Percentiles rank a stretch among this genome's conserved stretches.
phyloP scores from a whole-genome alignment of 2,113 vertebrate genomes.

The Apus apus region DNA sequence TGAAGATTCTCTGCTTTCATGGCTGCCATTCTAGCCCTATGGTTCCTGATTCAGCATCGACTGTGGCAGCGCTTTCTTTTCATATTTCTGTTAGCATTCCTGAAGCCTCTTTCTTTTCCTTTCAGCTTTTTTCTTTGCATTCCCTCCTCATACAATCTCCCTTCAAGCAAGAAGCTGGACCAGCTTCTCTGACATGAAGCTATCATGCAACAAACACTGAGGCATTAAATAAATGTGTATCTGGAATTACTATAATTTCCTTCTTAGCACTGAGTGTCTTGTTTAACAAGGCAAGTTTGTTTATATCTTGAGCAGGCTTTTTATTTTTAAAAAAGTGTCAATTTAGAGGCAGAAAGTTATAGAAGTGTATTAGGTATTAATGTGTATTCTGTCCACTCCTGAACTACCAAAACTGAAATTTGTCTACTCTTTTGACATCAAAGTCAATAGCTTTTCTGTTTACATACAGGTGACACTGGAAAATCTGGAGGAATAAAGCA shows the following conservation, averaged over 20 bases:
- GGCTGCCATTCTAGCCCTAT: background rate
- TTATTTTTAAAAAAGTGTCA: background rate
- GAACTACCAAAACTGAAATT: background rate
- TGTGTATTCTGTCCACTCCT: background rate
- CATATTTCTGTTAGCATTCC: background rate
- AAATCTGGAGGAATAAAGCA: background rate
- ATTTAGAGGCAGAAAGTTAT: background rate
- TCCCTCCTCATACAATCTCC: background rate
- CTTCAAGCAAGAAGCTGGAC: background rate
- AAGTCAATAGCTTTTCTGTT: background rate
- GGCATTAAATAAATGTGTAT: background rate
- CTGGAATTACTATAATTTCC: background rate
- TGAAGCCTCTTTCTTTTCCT: background rate
- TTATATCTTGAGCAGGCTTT: background rate
- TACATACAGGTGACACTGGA: background rate
- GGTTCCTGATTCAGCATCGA: background rate
- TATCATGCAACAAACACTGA: background rate
- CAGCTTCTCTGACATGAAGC: background rate
- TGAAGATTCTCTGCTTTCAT: background rate
- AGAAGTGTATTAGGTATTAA: background rate
- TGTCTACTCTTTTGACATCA: background rate
- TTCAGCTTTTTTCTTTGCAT: background rate
- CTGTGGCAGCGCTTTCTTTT: background rate
- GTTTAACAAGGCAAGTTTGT: background rate
- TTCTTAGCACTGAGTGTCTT: background rate